phyloP scores from a whole-genome alignment of 1,140 invertebrate genomes.

The Hypothenemus hampei region DNA sequence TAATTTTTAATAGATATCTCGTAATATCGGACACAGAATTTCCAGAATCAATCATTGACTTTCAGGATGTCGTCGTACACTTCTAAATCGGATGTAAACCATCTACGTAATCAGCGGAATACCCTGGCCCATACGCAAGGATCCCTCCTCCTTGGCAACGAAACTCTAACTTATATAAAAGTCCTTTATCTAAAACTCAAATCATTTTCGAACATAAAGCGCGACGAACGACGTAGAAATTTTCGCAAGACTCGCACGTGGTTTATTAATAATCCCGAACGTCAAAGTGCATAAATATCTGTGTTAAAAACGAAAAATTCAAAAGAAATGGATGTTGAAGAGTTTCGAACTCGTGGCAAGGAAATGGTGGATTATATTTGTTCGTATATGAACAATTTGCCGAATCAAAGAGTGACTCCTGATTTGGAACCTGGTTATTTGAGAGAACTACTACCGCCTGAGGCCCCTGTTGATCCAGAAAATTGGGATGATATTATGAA shows the following conservation, averaged over 20 bases:
- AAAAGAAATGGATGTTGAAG: constrained; percentile 72
- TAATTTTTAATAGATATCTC: no score
- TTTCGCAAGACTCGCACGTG: no score
- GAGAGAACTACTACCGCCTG: constrained; percentile 62
- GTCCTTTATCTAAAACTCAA: background rate
- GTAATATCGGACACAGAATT: no score
- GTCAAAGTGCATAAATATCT: no score
- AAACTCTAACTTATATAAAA: background rate
- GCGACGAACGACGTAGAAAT: no score
- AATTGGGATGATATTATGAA: constrained; percentile 80
- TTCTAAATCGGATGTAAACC: constrained; percentile 3
- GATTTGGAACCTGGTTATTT: constrained; percentile 80
- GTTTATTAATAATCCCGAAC: background rate
- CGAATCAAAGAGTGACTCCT: constrained; percentile 71
- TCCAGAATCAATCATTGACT: background rate
- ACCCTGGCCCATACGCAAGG: constrained; percentile 6
- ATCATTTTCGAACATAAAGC: background rate
- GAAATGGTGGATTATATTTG: constrained; percentile 94
- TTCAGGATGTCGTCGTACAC: no score
- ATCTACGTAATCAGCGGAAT: constrained; percentile 18
- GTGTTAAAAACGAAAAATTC: no score
- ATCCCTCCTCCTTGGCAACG: background rate
- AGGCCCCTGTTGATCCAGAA: constrained; percentile 77
- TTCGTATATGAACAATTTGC: constrained; percentile 75
- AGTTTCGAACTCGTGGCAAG: constrained; percentile 78